phyloP scores from a whole-genome alignment of 1,140 invertebrate genomes.

The Mylabris phalerata region DNA sequence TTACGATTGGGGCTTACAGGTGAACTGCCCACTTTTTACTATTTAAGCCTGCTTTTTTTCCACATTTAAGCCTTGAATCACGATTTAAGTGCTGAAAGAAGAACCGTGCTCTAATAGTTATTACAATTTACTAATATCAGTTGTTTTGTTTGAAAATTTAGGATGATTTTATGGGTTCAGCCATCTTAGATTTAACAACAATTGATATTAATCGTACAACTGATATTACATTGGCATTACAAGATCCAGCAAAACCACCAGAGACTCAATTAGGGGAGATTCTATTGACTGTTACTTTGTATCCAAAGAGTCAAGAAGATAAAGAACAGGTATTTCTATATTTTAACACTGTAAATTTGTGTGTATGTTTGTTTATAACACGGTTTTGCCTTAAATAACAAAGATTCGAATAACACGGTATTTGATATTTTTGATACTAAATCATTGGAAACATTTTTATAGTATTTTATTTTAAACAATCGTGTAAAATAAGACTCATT shows the following conservation, averaged over 20 bases:
- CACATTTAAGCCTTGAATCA: too few relatives aligned
- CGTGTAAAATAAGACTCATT: too few relatives aligned
- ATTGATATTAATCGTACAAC: conserved; percentile 76
- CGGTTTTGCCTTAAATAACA: too few relatives aligned
- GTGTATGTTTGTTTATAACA: too few relatives aligned
- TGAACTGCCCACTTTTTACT: conserved; percentile 9
- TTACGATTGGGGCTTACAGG: conserved; percentile 89
- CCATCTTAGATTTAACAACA: conserved; percentile 74
- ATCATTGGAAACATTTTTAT: too few relatives aligned
- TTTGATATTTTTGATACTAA: too few relatives aligned
- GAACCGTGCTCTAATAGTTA: background rate
- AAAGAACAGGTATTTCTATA: conserved; percentile 73
- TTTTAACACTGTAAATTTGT: too few relatives aligned
- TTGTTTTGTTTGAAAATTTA: background rate
- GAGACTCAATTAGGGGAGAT: conserved; percentile 75
- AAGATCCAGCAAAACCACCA: conserved; percentile 58
- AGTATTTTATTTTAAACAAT: too few relatives aligned
- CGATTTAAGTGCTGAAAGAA: too few relatives aligned
- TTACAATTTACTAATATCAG: background rate
- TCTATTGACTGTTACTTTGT: conserved; percentile 69
- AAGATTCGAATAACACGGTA: too few relatives aligned
- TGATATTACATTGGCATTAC: conserved; percentile 70
- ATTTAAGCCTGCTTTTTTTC: too few relatives aligned
- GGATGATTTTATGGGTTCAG: conserved; percentile 97
- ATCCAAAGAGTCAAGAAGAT: conserved; percentile 85